Evolutionary conservation across 2,888 invertebrate species (phyloP), one percentile per base, ranked within the genome.

Genomic region (Macrosiphum euphorbiae): DNA sequence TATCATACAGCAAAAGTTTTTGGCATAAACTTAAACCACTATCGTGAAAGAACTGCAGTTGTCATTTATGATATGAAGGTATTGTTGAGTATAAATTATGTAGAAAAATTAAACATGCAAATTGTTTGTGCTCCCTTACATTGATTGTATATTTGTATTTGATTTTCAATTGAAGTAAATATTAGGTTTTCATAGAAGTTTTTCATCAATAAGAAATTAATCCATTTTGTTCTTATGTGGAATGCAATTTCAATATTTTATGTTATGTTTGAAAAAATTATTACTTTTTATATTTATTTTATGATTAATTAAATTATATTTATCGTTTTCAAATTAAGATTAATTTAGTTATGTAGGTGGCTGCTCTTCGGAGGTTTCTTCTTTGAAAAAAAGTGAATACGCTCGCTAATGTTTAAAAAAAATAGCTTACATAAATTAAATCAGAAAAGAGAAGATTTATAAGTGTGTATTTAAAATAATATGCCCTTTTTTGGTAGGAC

Each of bases 1-100:
- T 97, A 97, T 95, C 97, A 97, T 95, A 98, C 98, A 95, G 97
- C 98, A 0, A 97, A 98, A 95, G 96, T 97, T 50, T 96, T 98
- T 11, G 98, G 98, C 4, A 96, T 98, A 47, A 97, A 98, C 95
- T 96, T 98, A 61, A 95, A 96, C 26, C 96, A 96, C 86, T 96
- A 95, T 94, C 96, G 96, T 94, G 97, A 97, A 95, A 97, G 96
- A 96, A 97, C 97, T 61, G 97, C 97, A 55, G 97, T 97, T 88
- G 96, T 98, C 92, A 97, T 98, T 95, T 96, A 98, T 95, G 97
- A 98, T 96, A 97, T 97, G 95, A 96, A 97, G 96, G 98, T 98
- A 96, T 96, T 96, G 95, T 94, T 94, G 92, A 90, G 41, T 67
- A 61, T 44, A 26, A 55, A 47, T 41, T 88, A 88, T 44, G 1